Evolutionary conservation across 2,888 invertebrate species (phyloP), one percentile per base, ranked within the genome.

Genomic region (Cepaea hortensis): DNA sequence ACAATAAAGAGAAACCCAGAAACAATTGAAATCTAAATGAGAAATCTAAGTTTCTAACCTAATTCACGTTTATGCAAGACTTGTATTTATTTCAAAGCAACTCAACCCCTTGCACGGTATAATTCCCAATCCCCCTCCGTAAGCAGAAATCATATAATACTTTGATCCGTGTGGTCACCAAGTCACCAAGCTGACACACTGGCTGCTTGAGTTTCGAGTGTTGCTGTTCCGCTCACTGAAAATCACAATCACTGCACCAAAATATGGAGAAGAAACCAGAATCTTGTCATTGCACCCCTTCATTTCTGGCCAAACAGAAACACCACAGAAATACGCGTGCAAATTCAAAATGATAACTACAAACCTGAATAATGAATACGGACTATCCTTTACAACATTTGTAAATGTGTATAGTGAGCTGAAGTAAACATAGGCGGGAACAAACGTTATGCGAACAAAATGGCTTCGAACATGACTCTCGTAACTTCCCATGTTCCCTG

Each of bases 371-470:
- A 80, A 20, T 23, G 62, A 62, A 9, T 72, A 79, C n/a, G 46
- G 20, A 62, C 62, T 85, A 62, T 62, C 73, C 87, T 72, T 79
- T 83, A 86, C 86, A 84, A 80, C 87, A 87, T 87, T 84, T 87
- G 87, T 80, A 50, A 50, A 65, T 55, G 18, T 79, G 79, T 68
- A 72, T n/a, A n/a, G 20, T 18, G 50, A n/a, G 50, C 72, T 70
- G 23, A 84, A 61, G 80, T 83, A 86, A 87, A 87, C 87, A 87
- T 90, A 90, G 91, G 92, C 92, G 92, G 91, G 92, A 92, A 92
- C 89, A 65, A 87, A 85, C 87, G 81, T 75, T 82, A 87, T 55
- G 77, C 77, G 23, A 89, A 88, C 91, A 92, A 91, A 89, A 92
- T 92, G 91, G 92, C 91, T 90, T 89, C 90, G 88, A 87, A 85